phyloP scores from a whole-genome alignment of 2,797 vertebrate species.

The Cyprinodon diabolis region DNA sequence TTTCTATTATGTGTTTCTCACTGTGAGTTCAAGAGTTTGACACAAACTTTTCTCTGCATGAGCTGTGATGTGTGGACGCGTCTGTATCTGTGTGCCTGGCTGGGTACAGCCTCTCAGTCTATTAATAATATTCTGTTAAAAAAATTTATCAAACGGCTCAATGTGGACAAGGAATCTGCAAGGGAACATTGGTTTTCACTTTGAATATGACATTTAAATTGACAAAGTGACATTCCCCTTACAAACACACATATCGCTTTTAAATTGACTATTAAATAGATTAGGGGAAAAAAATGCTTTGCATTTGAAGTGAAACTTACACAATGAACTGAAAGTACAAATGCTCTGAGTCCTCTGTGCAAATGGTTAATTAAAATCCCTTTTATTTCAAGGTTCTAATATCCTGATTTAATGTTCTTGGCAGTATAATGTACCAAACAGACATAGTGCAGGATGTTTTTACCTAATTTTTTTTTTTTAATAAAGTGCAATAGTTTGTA shows the following conservation, averaged over 20 bases:
- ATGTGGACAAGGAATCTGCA: constrained; percentile 13
- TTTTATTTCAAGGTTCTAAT: background rate
- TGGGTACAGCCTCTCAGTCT: constrained; percentile 29
- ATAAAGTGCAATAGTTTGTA: background rate
- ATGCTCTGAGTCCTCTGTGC: constrained; percentile 2
- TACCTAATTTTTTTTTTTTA: background rate
- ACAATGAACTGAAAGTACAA: background rate
- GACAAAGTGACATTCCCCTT: constrained; percentile 1
- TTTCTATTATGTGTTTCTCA: constrained; percentile 12
- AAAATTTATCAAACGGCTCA: background rate
- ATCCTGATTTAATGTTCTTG: background rate
- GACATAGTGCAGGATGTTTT: background rate
- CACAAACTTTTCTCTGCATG: constrained; percentile 45
- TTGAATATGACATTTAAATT: constrained; percentile 9
- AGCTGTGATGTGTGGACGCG: constrained; percentile 55
- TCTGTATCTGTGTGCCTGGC: constrained; percentile 21
- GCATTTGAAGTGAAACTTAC: constrained; percentile 4
- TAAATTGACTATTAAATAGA: background rate
- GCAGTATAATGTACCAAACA: background rate
- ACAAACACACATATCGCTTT: background rate
- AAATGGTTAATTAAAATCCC: background rate
- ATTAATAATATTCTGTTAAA: constrained; percentile 26
- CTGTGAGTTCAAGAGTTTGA: constrained; percentile 15
- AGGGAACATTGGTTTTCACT: constrained; percentile 29
- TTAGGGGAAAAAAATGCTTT: constrained; percentile 8